Evolutionary conservation across 2,888 invertebrate genomes (phyloP).

Genomic region (Cyclophora albipunctata): DNA sequence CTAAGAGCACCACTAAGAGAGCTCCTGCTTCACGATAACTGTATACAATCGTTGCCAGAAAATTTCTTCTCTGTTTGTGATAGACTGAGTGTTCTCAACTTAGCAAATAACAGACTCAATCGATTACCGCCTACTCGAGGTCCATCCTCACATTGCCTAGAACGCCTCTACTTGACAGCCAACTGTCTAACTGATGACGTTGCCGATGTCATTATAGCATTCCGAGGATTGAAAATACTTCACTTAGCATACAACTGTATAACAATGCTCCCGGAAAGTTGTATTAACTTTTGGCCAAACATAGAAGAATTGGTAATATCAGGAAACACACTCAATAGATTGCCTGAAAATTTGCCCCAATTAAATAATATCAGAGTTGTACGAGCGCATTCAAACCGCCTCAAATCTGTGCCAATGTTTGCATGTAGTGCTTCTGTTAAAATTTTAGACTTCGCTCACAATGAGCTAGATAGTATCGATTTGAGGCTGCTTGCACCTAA

Average conservation of each 20-base stretch:
- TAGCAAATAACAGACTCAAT: constrained; percentile 85
- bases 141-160: constrained; percentile 77
- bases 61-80: constrained; percentile 83
- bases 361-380: constrained; percentile 83
- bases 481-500: constrained; percentile 84
- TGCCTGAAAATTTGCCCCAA: constrained; percentile 85
- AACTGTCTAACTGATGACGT: constrained; percentile 84
- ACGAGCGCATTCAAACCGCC: constrained; percentile 87
- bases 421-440: constrained; percentile 83
- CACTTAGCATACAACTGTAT: constrained; percentile 88
- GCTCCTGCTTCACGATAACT: constrained; percentile 85
- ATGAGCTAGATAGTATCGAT: constrained; percentile 87
- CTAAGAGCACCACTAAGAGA: constrained; percentile 79
- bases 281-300: constrained; percentile 83
- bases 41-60: constrained; percentile 82
- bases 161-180: constrained; percentile 82
- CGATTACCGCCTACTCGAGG: constrained; percentile 79
- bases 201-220: constrained; percentile 79
- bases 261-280: constrained; percentile 82
- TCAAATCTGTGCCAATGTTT: constrained; percentile 84
- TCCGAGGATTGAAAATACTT: constrained; percentile 79
- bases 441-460: constrained; percentile 89
- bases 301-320: constrained; percentile 88
- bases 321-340: constrained; percentile 84
- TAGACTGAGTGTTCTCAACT: constrained; percentile 81